These are phyloP conservation scores for Mus minutoides DNA, from an alignment of 2,797 vertebrate species.

Conservation along the genomic window DNA sequence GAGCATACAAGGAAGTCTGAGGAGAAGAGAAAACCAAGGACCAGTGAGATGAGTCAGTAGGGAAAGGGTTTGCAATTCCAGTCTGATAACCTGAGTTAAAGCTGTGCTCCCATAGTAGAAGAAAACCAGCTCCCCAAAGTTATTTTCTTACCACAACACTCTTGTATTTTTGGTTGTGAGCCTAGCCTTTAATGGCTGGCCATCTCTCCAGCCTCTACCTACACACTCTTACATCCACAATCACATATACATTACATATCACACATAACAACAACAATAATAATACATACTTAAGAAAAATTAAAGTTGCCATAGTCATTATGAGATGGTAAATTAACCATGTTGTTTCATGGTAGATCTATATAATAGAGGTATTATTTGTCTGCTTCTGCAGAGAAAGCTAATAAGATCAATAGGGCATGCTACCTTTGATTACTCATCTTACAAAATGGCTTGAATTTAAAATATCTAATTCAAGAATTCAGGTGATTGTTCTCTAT, in stretches of 20 bases:
- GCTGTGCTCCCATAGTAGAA: not conserved
- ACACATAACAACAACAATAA: not conserved
- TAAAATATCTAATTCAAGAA: slow-evolving; percentile 38
- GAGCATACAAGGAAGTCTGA: not conserved
- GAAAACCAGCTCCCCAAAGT: not conserved
- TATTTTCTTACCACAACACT: not conserved
- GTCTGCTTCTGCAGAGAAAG: not conserved
- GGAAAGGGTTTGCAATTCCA: not conserved
- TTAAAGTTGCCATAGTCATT: not conserved
- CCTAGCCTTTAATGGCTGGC: too few relatives aligned
- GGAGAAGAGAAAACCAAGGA: not conserved
- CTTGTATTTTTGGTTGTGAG: too few relatives aligned
- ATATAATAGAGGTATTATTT: not conserved
- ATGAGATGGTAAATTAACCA: not conserved
- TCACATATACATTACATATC: not conserved
- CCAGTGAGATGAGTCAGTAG: not conserved
- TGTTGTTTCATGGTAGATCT: not conserved
- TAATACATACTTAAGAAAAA: not conserved
- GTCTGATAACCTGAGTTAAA: not conserved
- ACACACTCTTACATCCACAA: not conserved
- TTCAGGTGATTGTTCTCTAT: not conserved
- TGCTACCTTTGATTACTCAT: not conserved
- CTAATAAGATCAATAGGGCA: not conserved
- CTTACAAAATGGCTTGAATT: slow-evolving; percentile 8
- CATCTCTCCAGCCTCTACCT: not conserved